Evolutionary conservation across 2,113 vertebrate species (phyloP).

Genomic region (Anser cygnoides): DNA sequence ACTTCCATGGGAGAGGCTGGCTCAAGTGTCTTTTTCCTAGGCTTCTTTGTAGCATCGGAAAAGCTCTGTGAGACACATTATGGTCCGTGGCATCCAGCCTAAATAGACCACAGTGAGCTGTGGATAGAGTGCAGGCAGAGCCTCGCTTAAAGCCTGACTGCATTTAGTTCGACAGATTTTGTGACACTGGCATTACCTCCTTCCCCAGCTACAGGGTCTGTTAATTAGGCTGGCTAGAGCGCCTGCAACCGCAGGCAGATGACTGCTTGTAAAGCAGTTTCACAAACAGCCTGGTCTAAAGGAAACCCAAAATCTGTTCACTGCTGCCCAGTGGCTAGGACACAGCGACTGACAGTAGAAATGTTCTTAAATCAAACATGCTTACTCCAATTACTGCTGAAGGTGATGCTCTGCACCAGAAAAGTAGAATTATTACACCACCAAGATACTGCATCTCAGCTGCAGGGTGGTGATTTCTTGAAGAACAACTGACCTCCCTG

Average conservation of each 20-base stretch:
- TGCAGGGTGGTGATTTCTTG: neutral
- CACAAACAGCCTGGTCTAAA: neutral
- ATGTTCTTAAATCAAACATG: neutral
- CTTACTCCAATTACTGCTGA: neutral
- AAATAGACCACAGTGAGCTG: rapidly evolving
- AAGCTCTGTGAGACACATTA: neutral
- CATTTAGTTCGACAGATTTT: neutral
- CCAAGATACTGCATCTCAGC: neutral
- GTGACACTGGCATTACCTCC: neutral
- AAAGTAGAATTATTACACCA: neutral
- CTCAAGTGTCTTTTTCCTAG: neutral
- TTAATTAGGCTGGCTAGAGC: neutral
- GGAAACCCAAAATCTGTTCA: neutral
- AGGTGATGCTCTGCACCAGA: neutral
- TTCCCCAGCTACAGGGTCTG: neutral
- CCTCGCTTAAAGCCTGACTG: neutral
- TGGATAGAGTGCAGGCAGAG: neutral
- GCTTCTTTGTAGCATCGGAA: neutral
- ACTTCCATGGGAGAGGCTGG: neutral
- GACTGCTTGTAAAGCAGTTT: neutral
- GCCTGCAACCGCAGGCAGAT: neutral
- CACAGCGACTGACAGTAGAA: neutral
- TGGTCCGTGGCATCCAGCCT: neutral
- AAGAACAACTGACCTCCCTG: neutral
- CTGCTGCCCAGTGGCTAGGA: neutral